Conservation (phyloP, 2,797 vertebrate genomes). For the Dromococcyx pavoninus region DNA sequence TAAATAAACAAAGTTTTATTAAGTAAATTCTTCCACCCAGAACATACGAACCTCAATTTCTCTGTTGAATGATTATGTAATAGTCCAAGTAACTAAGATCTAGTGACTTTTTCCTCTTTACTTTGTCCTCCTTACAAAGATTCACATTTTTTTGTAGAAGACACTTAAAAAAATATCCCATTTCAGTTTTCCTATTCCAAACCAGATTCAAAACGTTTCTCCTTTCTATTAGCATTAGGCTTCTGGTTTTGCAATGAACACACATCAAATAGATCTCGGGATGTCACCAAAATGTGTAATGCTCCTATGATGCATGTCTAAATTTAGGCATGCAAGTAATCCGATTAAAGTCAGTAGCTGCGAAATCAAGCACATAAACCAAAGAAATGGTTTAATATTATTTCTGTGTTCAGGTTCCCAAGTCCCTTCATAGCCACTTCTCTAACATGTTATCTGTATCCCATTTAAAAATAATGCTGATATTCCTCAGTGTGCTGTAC, state of each 20-base stretch:
- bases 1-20: background rate
- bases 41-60: background rate
- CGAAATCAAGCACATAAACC: background rate
- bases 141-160: background rate
- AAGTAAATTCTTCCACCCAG: background rate
- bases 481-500: background rate
- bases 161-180: background rate
- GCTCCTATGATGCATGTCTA: background rate
- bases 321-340: constrained; percentile 23
- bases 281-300: constrained; percentile 5
- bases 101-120: background rate
- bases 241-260: background rate
- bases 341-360: background rate
- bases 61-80: background rate
- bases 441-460: background rate
- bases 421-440: background rate
- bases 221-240: background rate
- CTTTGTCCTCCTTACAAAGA: background rate
- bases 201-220: background rate
- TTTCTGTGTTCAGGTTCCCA: background rate
- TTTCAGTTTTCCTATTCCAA: background rate
- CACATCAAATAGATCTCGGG: background rate
- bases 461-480: background rate
- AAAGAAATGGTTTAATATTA: background rate
- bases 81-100: background rate